Base-by-base conservation (phyloP, 2,888 invertebrate species). In the Hofmannophila pseudospretella region DNA sequence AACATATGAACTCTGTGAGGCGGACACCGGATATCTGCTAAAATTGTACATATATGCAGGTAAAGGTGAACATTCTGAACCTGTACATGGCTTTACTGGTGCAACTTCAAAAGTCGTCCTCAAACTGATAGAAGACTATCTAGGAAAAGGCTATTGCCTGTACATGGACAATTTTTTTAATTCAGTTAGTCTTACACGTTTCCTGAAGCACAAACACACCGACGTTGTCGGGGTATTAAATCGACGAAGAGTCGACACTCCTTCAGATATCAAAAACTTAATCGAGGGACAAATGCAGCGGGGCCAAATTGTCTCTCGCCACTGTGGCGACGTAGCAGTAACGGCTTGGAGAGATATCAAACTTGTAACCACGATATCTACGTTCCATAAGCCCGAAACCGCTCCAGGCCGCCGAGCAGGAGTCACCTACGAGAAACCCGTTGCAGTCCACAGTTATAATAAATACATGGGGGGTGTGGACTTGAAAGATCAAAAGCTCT, bases 81-180 rank as follows among this genome's bases (percentile, higher is more conserved):
- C 28, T 5, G 14, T 22, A 4, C 19, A 19, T 19, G 38, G 38
- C 1, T 34, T 39, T 25, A 25, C 26, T 7, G 4, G 23, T 5
- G 7, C 30, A 1, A 34, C 38, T 1, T 25, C 38, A 7, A 39
- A 39, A 14, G 34, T 34, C 7, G 48, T 42, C 8, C n/a, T 51
- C 2, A 14, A 20, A 4, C 9, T 48, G 1, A 23, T 44, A 10
- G 5, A 28, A 3, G 38, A 39, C 5, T 48, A 44, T 28, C 41
- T 49, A 11, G 38, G 39, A 1, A 44, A 42, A 34, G 47, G 49
- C 5, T 36, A 49, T 16, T 34, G 13, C 1, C 4, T 49, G 7
- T 36, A 42, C 4, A 49, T 54, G 47, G 45, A 48, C 4, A 49
- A 47, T 9, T 48, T 36, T 25, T 51, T 46, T 22, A 49, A 49